phyloP scores from a whole-genome alignment of 1,140 invertebrate species.

The Pachypeltis micranthus region DNA sequence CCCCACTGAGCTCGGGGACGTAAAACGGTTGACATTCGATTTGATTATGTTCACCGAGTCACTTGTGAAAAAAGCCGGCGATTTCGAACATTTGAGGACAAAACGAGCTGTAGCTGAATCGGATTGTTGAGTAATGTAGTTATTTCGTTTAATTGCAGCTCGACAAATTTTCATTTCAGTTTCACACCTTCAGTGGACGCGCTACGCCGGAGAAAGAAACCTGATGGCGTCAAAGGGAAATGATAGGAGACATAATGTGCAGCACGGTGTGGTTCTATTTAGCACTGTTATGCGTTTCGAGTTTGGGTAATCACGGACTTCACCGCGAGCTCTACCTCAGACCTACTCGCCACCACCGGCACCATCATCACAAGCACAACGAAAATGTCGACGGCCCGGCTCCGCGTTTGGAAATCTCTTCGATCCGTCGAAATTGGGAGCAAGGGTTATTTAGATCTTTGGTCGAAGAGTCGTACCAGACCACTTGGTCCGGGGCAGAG shows the following conservation, averaged over 20 bases:
- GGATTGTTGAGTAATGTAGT: no score
- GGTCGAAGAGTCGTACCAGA: background rate
- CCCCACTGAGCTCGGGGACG: no score
- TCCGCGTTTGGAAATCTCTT: background rate
- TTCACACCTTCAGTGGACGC: no score
- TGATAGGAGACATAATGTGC: background rate
- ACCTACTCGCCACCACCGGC: slow-evolving; percentile 7
- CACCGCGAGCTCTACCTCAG: slow-evolving; percentile 6
- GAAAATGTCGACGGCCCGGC: slow-evolving; percentile 13
- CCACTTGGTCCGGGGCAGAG: background rate
- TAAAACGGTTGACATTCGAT: no score
- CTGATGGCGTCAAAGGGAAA: background rate
- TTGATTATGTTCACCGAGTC: no score
- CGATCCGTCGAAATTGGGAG: background rate
- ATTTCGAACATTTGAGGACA: no score
- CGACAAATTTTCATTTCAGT: no score
- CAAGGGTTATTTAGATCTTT: background rate
- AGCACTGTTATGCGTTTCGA: background rate
- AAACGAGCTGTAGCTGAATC: no score
- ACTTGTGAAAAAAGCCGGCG: no score
- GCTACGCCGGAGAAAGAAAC: no score
- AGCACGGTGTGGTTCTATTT: slow-evolving; percentile 9
- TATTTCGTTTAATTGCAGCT: no score
- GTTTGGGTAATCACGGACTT: background rate
- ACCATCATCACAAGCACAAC: slow-evolving; percentile 13